Percentiles rank a stretch among this genome's conserved stretches.
phyloP scores from a whole-genome alignment of 2,888 invertebrate genomes.

The Isoperla grammatica region DNA sequence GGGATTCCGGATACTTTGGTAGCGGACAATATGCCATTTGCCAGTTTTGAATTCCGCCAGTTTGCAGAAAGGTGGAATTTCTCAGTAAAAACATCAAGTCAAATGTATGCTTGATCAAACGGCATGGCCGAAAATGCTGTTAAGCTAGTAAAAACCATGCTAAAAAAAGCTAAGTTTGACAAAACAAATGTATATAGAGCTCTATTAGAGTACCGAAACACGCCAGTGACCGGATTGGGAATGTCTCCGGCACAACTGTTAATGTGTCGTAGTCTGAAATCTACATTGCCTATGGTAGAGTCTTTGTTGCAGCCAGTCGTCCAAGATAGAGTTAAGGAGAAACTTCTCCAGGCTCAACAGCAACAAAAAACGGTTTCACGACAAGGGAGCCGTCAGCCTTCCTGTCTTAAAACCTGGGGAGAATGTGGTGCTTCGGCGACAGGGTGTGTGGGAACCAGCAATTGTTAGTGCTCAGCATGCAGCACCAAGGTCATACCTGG shows the following conservation, averaged over 20 bases:
- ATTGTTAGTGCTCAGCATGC: neutral
- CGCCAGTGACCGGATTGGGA: neutral
- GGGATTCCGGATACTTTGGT: conserved; percentile 2
- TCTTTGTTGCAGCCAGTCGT: neutral
- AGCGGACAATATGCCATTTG: conserved; percentile 4
- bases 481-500: conserved; percentile 8
- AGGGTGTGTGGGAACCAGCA: conserved; percentile 1
- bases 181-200: neutral
- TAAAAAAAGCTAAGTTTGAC: neutral
- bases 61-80: conserved; percentile 5
- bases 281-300: neutral
- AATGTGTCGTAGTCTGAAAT: neutral
- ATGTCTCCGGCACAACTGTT: conserved; percentile 2
- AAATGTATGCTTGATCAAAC: neutral
- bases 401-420: neutral
- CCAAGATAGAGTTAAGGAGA: neutral
- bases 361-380: neutral
- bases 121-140: conserved; percentile 2
- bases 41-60: conserved; percentile 1
- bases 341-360: neutral
- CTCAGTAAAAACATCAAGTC: neutral
- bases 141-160: neutral
- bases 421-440: neutral
- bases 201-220: conserved; percentile 1
- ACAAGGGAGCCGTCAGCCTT: neutral